phyloP scores from a whole-genome alignment of 37 sponge, comb jelly and placozoan species.

The Tethya wilhelma region DNA sequence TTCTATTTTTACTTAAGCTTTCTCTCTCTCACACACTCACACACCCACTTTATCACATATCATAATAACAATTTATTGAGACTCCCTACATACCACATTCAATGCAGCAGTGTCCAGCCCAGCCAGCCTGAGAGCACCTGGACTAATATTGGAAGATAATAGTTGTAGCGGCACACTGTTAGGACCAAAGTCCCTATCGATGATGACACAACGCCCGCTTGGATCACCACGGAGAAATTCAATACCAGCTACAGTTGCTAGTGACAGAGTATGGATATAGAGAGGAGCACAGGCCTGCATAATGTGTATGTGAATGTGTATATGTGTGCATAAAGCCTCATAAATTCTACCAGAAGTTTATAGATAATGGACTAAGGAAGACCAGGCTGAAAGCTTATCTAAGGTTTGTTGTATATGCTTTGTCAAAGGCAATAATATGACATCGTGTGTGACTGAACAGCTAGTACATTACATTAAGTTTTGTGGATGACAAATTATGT shows the following conservation, averaged over 20 bases:
- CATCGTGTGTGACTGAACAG: not conserved
- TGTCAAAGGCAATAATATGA: not conserved
- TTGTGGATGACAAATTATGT: not conserved
- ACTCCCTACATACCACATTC: not conserved
- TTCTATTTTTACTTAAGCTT: too few species aligned
- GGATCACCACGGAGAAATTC: not conserved
- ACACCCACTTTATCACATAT: too few species aligned
- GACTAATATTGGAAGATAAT: not conserved
- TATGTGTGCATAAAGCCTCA: not conserved
- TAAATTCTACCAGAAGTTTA: not conserved
- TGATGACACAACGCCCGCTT: constrained; percentile 27
- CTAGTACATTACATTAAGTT: not conserved
- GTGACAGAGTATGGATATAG: not conserved
- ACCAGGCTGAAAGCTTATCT: not conserved
- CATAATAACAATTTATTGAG: too few species aligned
- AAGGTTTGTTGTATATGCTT: not conserved
- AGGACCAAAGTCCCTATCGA: not conserved
- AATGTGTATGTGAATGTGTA: constrained; percentile 17
- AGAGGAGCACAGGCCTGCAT: constrained; percentile 39
- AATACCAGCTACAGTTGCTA: not conserved
- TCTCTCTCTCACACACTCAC: too few species aligned
- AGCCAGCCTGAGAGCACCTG: not conserved
- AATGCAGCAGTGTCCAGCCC: constrained; percentile 7
- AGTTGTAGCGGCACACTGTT: constrained; percentile 8
- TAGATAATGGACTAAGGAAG: too few species aligned